phyloP scores from a whole-genome alignment of 2,888 invertebrate genomes.

The Tachina lurida region DNA sequence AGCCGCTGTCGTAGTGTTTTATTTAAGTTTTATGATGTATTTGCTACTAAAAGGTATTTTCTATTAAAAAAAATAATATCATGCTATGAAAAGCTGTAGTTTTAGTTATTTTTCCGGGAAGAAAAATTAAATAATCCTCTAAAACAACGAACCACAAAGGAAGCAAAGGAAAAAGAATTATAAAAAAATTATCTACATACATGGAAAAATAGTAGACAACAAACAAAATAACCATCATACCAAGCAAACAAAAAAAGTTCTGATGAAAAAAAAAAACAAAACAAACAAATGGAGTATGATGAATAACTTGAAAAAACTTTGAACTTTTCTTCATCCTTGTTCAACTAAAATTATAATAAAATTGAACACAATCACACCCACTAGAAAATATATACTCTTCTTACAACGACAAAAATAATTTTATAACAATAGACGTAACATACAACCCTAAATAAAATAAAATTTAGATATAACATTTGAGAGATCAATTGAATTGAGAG shows the following conservation, averaged over 20 bases:
- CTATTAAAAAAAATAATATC: slow-evolving; percentile 9
- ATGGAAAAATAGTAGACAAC: slow-evolving; percentile 49
- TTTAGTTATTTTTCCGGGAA: slow-evolving; percentile 26
- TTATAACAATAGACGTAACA: slow-evolving; percentile 36
- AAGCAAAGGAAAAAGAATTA: slow-evolving; percentile 27
- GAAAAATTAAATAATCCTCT: slow-evolving; percentile 51
- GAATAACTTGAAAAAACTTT: slow-evolving; percentile 49
- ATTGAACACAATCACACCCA: slow-evolving; percentile 44
- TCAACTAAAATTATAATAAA: slow-evolving; percentile 17
- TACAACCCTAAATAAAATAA: slow-evolving; percentile 16
- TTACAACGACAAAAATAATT: slow-evolving; percentile 16
- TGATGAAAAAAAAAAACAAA: not conserved
- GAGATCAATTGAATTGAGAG: slow-evolving; percentile 26
- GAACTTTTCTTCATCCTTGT: slow-evolving; percentile 50
- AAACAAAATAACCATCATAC: slow-evolving; percentile 26
- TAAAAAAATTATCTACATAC: slow-evolving; percentile 48
- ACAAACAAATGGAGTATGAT: slow-evolving; percentile 32
- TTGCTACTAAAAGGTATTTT: slow-evolving; percentile 17
- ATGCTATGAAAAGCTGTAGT: not conserved
- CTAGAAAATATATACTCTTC: slow-evolving; percentile 5
- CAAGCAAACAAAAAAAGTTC: slow-evolving; percentile 12
- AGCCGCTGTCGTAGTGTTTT: slow-evolving; percentile 49
- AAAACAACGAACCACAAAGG: slow-evolving; percentile 59
- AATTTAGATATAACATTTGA: slow-evolving; percentile 9
- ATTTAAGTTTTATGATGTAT: slow-evolving; percentile 22